Evolutionary conservation across 2,797 vertebrate genomes (phyloP).

Genomic region (Clarias laeviceps): DNA sequence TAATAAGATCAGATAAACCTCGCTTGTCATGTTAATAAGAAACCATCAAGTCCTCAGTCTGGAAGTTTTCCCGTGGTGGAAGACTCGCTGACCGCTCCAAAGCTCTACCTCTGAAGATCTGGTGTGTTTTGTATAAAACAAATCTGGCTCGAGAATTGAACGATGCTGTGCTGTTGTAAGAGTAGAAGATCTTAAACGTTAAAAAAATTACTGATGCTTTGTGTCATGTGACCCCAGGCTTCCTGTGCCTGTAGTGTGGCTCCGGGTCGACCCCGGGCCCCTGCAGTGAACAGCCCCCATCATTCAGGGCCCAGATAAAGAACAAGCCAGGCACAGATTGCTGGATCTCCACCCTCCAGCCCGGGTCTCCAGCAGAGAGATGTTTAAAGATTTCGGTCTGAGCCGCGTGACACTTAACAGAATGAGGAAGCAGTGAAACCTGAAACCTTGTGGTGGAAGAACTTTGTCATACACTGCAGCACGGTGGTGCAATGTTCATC

Average conservation of each 20-base stretch:
- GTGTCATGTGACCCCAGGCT: slow-evolving; percentile 4
- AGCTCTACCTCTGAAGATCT: not conserved
- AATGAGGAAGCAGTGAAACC: not conserved
- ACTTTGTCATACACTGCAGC: not conserved
- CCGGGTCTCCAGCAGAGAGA: slow-evolving; percentile 14
- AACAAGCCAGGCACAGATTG: slow-evolving; percentile 5
- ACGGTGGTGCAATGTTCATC: no score
- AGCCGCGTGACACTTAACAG: not conserved
- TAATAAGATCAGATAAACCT: not conserved
- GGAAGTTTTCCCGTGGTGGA: no score
- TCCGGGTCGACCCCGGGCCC: not conserved
- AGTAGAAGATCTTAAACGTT: not conserved
- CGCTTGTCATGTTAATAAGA: not conserved
- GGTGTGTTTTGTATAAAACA: not conserved
- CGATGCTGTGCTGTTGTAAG: not conserved
- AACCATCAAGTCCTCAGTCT: not conserved
- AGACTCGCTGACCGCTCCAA: not conserved
- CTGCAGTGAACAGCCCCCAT: slow-evolving; percentile 15
- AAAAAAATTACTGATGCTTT: not conserved
- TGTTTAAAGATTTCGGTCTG: slow-evolving; percentile 17
- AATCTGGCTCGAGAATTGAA: not conserved
- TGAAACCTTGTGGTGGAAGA: no score
- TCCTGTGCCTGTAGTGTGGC: not conserved
- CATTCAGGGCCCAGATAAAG: slow-evolving; percentile 34
- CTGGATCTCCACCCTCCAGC: slow-evolving; percentile 17